phyloP scores from a whole-genome alignment of 2,888 invertebrate genomes.

The Notodonta dromedarius region DNA sequence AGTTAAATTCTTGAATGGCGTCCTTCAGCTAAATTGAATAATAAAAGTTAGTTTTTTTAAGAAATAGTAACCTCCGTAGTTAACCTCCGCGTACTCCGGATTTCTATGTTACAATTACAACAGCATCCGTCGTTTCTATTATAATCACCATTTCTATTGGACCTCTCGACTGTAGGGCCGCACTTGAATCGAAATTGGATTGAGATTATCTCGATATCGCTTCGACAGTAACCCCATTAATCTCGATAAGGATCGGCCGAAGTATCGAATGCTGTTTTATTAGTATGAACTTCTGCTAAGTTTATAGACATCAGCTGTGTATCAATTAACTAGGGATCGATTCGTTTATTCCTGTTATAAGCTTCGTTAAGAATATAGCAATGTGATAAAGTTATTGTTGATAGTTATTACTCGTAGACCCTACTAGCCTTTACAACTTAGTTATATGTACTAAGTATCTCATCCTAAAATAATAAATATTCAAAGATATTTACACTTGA shows the following conservation, averaged over 20 bases:
- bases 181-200: slow-evolving; percentile 56
- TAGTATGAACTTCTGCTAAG: slow-evolving; percentile 18
- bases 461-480: too few species aligned
- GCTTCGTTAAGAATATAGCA: too few species aligned
- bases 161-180: slow-evolving; percentile 43
- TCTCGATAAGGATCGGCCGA: slow-evolving; percentile 40
- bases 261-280: slow-evolving; percentile 13
- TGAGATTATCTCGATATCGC: slow-evolving; percentile 49
- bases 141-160: slow-evolving; percentile 56
- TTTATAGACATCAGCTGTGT: slow-evolving; percentile 16
- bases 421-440: too few species aligned
- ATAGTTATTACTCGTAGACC: too few species aligned
- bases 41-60: too few species aligned
- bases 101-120: slow-evolving; percentile 29
- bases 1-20: neutral
- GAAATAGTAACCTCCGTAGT: too few species aligned
- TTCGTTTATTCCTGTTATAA: neutral
- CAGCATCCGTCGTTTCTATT: slow-evolving; percentile 36
- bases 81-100: neutral
- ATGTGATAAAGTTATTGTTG: too few species aligned
- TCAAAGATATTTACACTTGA: too few species aligned
- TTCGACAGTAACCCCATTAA: slow-evolving; percentile 44
- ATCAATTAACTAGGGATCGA: slow-evolving; percentile 12
- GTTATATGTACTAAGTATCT: too few species aligned
- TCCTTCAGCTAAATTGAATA: too few species aligned